Evolutionary conservation across 2,113 vertebrate species (phyloP).

Genomic region (Vanacampus margaritifer): DNA sequence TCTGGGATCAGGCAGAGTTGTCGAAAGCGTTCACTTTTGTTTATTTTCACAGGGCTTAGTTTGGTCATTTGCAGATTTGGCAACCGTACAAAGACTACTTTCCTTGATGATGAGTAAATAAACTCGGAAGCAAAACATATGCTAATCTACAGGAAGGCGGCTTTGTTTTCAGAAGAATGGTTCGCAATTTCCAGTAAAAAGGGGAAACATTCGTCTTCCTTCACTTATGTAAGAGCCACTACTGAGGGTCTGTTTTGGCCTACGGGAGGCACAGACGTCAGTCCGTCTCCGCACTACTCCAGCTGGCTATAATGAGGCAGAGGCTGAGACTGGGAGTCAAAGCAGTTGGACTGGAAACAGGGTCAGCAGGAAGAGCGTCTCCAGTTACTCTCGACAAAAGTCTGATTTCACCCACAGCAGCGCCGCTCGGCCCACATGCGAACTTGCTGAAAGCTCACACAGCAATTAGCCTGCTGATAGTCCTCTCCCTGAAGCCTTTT

Average conservation of each 20-base stretch:
- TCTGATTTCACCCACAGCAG: constrained; percentile 28
- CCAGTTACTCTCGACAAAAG: constrained; percentile 43
- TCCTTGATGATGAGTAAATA: not conserved
- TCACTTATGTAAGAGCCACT: constrained; percentile 60
- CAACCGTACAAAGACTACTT: not conserved
- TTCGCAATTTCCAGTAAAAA: constrained; percentile 47
- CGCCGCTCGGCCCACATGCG: constrained; percentile 35
- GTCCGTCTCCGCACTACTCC: constrained; percentile 39
- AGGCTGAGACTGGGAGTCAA: constrained; percentile 33
- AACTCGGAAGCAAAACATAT: not conserved
- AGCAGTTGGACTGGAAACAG: constrained; percentile 30
- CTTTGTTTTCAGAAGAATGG: constrained; percentile 46
- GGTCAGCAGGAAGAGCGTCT: constrained; percentile 42
- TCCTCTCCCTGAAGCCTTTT: not conserved
- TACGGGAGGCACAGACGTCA: constrained; percentile 8
- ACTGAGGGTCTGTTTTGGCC: constrained; percentile 58
- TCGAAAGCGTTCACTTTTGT: not conserved
- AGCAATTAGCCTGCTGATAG: constrained; percentile 17
- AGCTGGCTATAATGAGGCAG: constrained; percentile 46
- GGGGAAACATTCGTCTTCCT: constrained; percentile 51
- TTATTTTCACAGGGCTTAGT: constrained; percentile 7
- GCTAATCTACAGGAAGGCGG: constrained; percentile 7
- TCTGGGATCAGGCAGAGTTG: constrained; percentile 1
- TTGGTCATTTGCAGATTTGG: not conserved
- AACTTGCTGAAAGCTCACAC: constrained; percentile 31